Evolutionary conservation across 2,113 vertebrate species (phyloP).

Genomic region (Alexandromys fortis): DNA sequence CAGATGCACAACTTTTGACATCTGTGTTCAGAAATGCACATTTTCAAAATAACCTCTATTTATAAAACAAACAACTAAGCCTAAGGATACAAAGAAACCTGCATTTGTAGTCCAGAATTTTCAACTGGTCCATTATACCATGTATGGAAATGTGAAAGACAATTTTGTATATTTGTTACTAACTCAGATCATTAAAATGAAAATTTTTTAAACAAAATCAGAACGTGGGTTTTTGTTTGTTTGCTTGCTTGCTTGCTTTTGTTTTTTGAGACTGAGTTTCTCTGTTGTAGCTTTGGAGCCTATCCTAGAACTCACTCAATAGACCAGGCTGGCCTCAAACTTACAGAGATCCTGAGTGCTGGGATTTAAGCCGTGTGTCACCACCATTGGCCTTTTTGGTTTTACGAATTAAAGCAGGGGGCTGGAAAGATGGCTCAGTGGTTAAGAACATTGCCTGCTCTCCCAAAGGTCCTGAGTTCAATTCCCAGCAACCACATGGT

Average conservation of each 20-base stretch:
- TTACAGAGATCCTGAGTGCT: too few species aligned
- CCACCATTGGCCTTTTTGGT: background rate
- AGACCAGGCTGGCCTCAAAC: too few species aligned
- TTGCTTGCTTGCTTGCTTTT: too few species aligned
- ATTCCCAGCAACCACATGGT: too few species aligned
- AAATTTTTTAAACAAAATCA: constrained; percentile 87
- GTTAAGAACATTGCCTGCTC: too few species aligned
- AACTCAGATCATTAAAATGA: constrained; percentile 89
- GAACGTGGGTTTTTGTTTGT: constrained; percentile 68
- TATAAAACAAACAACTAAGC: constrained; percentile 80
- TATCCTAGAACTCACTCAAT: too few species aligned
- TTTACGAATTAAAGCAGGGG: constrained; percentile 45
- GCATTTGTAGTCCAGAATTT: constrained; percentile 87
- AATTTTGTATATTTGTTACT: constrained; percentile 90
- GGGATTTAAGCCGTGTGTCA: too few species aligned
- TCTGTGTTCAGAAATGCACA: constrained; percentile 85
- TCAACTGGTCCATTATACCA: constrained; percentile 85
- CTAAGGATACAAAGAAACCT: constrained; percentile 84
- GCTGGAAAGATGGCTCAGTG: too few species aligned
- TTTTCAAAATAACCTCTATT: constrained; percentile 80
- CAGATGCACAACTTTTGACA: constrained; percentile 77
- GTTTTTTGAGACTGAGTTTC: too few species aligned
- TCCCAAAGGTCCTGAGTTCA: too few species aligned
- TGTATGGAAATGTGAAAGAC: constrained; percentile 89
- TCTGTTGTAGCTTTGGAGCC: too few species aligned